Evolutionary conservation across 2,888 invertebrate species (phyloP), one percentile per base, ranked within the genome.

Genomic region (Hydrotaea diabolus): DNA sequence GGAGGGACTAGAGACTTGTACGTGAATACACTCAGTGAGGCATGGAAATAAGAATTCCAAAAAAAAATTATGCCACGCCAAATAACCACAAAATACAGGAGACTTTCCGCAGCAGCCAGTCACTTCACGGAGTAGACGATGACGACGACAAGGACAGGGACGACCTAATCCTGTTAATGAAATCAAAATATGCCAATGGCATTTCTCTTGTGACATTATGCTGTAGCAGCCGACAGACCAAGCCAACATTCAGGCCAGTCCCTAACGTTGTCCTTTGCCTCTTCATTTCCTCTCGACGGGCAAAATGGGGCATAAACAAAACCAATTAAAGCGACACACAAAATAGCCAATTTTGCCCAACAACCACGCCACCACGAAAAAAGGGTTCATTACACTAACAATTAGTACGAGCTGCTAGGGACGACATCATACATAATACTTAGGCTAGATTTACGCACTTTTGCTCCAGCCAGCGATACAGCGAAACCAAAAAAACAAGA

Each of bases 161-260:
- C 69, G 46, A 46, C 46, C 69, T 69, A 69, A 69, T 69, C 69
- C 46, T 17, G 13, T 53, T 78, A 78, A 78, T 72, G 62, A 78
- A 78, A 78, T 78, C 53, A 72, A 78, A 72, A 59, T 72, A 36
- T 15, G 62, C 36, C 71, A 78, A 71, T 53, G 59, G 62, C 62
- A 62, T 71, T 69, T 46, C 46, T 69, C 49, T 49, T 49, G n/a
- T 49, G 15, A 1, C 39, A 11, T n/a, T n/a, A 31, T 31, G 31
- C 9, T 39, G 39, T 39, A n/a, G n/a, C 9, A 43, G 46, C 69
- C 21, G 21, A 23, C 59, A 59, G 26, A 26, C 59, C 23, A 11
- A 26, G 19, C 59, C 26, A 62, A n/a, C 62, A 31, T 15, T 31
- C 62, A 26, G 31, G 17, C 31, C n/a, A 5, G 15, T n/a, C 8